Conservation (phyloP, 2,797 vertebrate genomes). For the Hylomyscus alleni region DNA sequence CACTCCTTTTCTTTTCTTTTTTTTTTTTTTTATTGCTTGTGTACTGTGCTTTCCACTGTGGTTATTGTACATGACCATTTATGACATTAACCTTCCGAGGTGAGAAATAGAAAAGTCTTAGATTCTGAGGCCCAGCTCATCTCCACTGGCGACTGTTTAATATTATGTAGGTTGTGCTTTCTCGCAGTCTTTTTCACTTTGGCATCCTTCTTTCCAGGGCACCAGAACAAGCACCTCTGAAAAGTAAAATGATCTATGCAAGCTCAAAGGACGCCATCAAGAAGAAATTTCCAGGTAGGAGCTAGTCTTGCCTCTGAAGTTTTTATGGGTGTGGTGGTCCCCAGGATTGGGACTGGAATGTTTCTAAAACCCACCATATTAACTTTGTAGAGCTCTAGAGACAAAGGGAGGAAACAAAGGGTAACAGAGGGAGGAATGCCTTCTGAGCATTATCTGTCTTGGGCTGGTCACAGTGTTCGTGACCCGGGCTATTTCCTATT, state of each 20-base stretch:
- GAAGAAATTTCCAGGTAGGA: slow-evolving; percentile 88
- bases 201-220: slow-evolving; percentile 87
- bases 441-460: not conserved
- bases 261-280: slow-evolving; percentile 91
- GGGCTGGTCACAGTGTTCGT: not conserved
- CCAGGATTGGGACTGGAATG: not conserved
- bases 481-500: not conserved
- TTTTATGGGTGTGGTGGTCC: not conserved
- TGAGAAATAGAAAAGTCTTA: not conserved
- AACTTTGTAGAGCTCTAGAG: not conserved
- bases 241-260: slow-evolving; percentile 92
- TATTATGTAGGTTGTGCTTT: not conserved
- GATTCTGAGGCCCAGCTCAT: not conserved
- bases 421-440: not conserved
- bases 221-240: slow-evolving; percentile 89
- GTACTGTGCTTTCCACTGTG: not conserved
- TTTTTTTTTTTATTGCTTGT: not conserved
- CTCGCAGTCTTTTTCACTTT: not conserved
- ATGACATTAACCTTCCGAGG: not conserved
- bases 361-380: not conserved
- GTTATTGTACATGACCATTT: not conserved
- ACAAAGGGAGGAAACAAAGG: not conserved
- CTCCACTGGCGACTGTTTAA: not conserved
- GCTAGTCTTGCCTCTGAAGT: not conserved
- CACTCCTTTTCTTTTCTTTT: not conserved